Evolutionary conservation across 2,113 vertebrate species (phyloP), one percentile per base, ranked within the genome.

Genomic region (Chloropsis hardwickii): DNA sequence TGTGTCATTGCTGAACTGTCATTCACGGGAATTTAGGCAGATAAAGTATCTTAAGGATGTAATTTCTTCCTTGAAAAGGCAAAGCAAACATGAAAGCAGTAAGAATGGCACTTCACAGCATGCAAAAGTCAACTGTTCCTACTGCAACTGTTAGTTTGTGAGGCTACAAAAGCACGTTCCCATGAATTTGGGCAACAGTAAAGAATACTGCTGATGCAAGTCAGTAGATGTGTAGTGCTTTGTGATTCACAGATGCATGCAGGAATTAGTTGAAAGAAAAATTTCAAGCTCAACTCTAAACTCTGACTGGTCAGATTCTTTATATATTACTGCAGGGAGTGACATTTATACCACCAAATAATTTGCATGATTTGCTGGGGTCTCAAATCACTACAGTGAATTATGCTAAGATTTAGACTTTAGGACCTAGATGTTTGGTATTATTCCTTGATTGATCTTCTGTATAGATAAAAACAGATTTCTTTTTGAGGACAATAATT

Each of bases 71-170:
- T 79, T 90, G 79, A 80, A 86, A 93, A 94, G 66, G 78, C 79
- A 90, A 78, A 86, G 50, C 82, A 88, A 71, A 69, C 50, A 58
- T 67, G 48, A 89, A 92, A 94, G 94, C 73, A 48, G 44, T 40
- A 53, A 89, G 86, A 92, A 82, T 64, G 67, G 89, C 83, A 39
- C 71, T 96, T 91, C 74, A 57, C 84, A 90, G 94, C 81, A 10
- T 88, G 97, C 94, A 91, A 82, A 96, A 66, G 50, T 88, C 83
- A 95, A 76, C 84, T 12, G 37, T 76, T 85, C 83, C 88, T 84
- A 35, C 91, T 90, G 71, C 97, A 97, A 90, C 92, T 95, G 90
- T 91, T 90, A 66, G 86, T 95, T 93, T 96, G 88, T 82, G 80
- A 91, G 95, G 95, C 95, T 91, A 67, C 84, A 89, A 96, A 95